Percentiles rank a stretch among this genome's conserved stretches.
Evolutionary conservation across 2,113 vertebrate genomes (phyloP).

Genomic region (Dendropsophus ebraccatus): DNA sequence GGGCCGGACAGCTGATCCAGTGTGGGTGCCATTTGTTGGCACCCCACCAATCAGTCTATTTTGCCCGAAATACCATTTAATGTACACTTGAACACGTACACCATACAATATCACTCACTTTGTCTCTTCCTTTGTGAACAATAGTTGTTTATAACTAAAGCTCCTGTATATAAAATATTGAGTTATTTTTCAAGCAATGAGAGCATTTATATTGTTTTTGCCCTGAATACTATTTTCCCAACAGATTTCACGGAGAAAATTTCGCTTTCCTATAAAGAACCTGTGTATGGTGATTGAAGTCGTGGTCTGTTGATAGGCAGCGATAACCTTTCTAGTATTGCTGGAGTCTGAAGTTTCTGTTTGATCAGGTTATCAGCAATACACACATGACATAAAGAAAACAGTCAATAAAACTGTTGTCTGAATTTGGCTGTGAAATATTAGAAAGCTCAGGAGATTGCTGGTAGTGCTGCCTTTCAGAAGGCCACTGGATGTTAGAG

Average conservation of each 20-base stretch:
- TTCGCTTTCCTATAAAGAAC: not conserved
- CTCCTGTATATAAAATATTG: not conserved
- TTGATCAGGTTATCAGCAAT: conserved; percentile 9
- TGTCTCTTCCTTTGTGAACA: too few species aligned
- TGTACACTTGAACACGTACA: too few species aligned
- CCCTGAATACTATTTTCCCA: not conserved
- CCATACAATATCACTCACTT: too few species aligned
- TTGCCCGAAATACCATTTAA: too few species aligned
- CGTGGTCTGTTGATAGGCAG: not conserved
- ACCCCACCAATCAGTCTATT: too few species aligned
- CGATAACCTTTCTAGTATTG: conserved; percentile 23
- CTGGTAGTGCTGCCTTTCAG: conserved; percentile 1
- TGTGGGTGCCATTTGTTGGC: too few species aligned
- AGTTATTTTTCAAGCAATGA: not conserved
- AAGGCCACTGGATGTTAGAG: not conserved
- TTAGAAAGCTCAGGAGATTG: not conserved
- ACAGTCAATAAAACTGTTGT: conserved; percentile 21
- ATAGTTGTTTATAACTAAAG: too few species aligned
- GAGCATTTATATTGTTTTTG: not conserved
- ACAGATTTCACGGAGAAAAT: not conserved
- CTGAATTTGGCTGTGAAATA: conserved; percentile 5
- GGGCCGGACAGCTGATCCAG: too few species aligned
- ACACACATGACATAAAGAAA: conserved; percentile 7
- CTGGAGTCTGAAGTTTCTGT: not conserved
- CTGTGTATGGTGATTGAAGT: not conserved